A percentile compares a stretch with the other conserved stretches of the same genome.
phyloP scores from a whole-genome alignment of 2,888 invertebrate species.

The Melanostoma mellinum region DNA sequence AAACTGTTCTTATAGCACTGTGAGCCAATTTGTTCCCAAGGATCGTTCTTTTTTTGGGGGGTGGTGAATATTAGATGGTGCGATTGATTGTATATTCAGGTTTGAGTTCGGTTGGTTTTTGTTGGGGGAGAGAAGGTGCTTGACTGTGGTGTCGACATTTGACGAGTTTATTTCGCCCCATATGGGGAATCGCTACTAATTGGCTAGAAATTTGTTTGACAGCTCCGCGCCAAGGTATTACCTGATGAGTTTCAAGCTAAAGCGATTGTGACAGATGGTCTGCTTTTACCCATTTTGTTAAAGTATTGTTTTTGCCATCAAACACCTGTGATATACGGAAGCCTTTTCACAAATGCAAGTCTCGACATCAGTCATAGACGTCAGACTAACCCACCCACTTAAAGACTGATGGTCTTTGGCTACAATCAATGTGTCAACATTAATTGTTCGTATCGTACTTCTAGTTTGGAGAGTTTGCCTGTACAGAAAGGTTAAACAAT shows the following conservation, averaged over 20 bases:
- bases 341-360: conserved; percentile 17
- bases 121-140: conserved; percentile 8
- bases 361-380: conserved; percentile 16
- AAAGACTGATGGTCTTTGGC: neutral
- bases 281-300: conserved; percentile 13
- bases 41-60: conserved; percentile 17
- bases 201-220: conserved; percentile 55
- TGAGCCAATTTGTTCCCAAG: conserved; percentile 69
- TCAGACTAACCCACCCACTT: conserved; percentile 9
- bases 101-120: conserved; percentile 6
- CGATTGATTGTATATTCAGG: conserved; percentile 24
- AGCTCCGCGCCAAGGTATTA: conserved; percentile 8
- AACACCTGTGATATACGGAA: conserved; percentile 46
- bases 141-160: conserved; percentile 65
- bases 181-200: conserved; percentile 52
- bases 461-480: conserved; percentile 5
- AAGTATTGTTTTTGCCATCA: conserved; percentile 39
- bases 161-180: conserved; percentile 59
- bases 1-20: conserved; percentile 56
- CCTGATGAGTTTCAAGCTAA: conserved; percentile 43
- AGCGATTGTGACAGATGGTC: conserved; percentile 54
- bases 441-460: conserved; percentile 45
- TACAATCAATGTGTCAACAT: conserved; percentile 43
- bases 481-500: conserved; percentile 38
- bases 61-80: conserved; percentile 11